Percentiles rank a stretch among this genome's conserved stretches.
phyloP scores from a whole-genome alignment of 2,113 vertebrate genomes.

The Polyodon spathula region DNA sequence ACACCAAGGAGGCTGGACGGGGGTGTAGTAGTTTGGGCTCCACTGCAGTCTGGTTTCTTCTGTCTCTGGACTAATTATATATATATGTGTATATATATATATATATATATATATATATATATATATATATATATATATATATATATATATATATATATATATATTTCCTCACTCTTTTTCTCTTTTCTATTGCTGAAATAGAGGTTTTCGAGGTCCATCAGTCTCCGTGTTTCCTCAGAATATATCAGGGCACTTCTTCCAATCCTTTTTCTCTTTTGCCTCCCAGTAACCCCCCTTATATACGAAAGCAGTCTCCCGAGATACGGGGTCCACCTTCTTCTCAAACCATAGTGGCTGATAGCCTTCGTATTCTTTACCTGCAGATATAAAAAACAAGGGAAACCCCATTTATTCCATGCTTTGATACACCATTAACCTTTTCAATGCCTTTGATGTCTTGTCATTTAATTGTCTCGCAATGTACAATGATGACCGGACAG shows the following conservation, averaged over 20 bases:
- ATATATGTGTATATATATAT: not conserved
- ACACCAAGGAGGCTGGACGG: too few relatives aligned
- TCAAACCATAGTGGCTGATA: constrained; percentile 89
- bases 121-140: not conserved
- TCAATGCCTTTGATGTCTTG: too few relatives aligned
- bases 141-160: not conserved
- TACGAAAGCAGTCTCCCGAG: constrained; percentile 74
- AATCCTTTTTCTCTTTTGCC: constrained; percentile 82
- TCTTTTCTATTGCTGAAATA: too few relatives aligned
- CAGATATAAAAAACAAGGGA: not conserved
- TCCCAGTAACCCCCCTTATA: constrained; percentile 98
- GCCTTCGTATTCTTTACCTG: constrained; percentile 76
- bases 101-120: not conserved
- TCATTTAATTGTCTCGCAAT: too few relatives aligned
- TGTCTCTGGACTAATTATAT: too few relatives aligned
- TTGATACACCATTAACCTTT: too few relatives aligned
- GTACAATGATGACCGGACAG: too few relatives aligned
- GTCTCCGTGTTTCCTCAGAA: constrained; percentile 61
- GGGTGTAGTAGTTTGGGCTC: too few relatives aligned
- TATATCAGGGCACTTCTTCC: constrained; percentile 80
- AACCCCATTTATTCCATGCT: not conserved
- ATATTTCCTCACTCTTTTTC: not conserved
- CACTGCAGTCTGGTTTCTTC: too few relatives aligned
- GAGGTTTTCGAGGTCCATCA: too few relatives aligned
- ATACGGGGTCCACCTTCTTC: constrained; percentile 71